Base-by-base conservation (phyloP, 2,888 invertebrate species). In the Psylliodes chrysocephalus region DNA sequence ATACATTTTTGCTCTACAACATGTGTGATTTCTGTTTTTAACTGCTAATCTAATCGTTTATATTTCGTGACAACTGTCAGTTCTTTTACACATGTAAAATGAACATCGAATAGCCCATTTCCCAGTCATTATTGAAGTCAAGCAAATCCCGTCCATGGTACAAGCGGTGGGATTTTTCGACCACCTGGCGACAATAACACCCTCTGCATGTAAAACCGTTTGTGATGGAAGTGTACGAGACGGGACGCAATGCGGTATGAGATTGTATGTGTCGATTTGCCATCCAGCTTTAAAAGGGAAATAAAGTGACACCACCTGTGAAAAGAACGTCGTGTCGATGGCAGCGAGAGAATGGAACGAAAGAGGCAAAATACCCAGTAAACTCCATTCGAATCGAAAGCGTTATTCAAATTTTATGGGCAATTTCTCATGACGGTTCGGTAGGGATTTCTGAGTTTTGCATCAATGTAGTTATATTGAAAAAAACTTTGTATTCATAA, bases 121-220 rank as follows among this genome's bases (percentile, higher is more conserved):
- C n/a, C n/a, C n/a, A n/a, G n/a, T n/a, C n/a, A n/a, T n/a, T n/a
- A n/a, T n/a, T n/a, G n/a, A n/a, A n/a, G n/a, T 33, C 33, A 5
- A 33, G 8, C 33, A 10, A 33, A 33, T 10, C 10, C 33, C 8
- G 5, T 10, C 10, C 33, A 25, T n/a, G 10, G 5, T 2, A 8
- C 8, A 2, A 33, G 2, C 10, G 2, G 8, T 14, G 40, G 8
- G 15, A 14, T 28, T 74, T 72, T 74, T 73, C 56, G 71, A 72
- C 73, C 75, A 75, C 73, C 75, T 75, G 74, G 72, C 68, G 72
- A 69, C 69, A 64, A 67, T 73, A 75, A 74, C 74, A 75, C 68
- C 65, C 65, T 68, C 69, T 70, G 73, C 71, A 74, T 74, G 73
- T 74, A 73, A n/a, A 71, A 73, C 72, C 71, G 72, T 69, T 46